Evolutionary conservation across 1,140 invertebrate species (phyloP).

Genomic region (Zaprionus taronus): DNA sequence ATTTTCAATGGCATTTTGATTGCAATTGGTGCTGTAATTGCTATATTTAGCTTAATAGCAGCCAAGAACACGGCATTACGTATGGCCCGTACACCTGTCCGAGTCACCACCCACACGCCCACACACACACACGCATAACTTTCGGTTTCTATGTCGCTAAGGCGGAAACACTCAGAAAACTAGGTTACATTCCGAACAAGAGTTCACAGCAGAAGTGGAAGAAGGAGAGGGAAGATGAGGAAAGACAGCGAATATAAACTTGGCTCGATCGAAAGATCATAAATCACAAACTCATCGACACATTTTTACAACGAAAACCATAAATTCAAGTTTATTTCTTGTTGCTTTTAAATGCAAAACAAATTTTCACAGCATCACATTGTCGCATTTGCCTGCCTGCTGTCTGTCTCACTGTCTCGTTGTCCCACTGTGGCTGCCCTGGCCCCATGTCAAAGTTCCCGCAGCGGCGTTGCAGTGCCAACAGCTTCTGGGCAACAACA

Average conservation of each 20-base stretch:
- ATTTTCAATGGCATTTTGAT: slow-evolving; percentile 82
- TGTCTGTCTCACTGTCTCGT: not conserved
- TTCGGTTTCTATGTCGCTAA: slow-evolving; percentile 71
- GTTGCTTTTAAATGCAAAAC: slow-evolving; percentile 19
- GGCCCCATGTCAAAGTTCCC: slow-evolving; percentile 61
- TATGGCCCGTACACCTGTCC: slow-evolving; percentile 20
- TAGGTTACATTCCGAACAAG: slow-evolving; percentile 63
- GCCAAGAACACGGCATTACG: slow-evolving; percentile 68
- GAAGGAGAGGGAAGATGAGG: not conserved
- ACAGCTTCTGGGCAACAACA: slow-evolving; percentile 75
- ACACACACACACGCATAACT: slow-evolving; percentile 41
- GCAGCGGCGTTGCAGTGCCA: slow-evolving; percentile 60
- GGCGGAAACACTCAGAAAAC: slow-evolving; percentile 55
- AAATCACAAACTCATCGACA: slow-evolving; percentile 72
- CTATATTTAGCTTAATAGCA: slow-evolving; percentile 79
- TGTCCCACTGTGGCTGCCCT: slow-evolving; percentile 8
- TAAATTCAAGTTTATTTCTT: slow-evolving; percentile 30
- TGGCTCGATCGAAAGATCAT: slow-evolving; percentile 28
- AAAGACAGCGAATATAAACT: not conserved
- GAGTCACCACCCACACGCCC: slow-evolving; percentile 24
- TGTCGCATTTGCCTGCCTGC: slow-evolving; percentile 24
- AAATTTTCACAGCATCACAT: slow-evolving; percentile 66
- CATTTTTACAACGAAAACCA: slow-evolving; percentile 55
- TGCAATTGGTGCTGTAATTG: slow-evolving; percentile 77
- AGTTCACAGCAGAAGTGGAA: not conserved